Evolutionary conservation across 2,113 vertebrate species (phyloP), one percentile per base, ranked within the genome.

Genomic region (Chloebia gouldiae): DNA sequence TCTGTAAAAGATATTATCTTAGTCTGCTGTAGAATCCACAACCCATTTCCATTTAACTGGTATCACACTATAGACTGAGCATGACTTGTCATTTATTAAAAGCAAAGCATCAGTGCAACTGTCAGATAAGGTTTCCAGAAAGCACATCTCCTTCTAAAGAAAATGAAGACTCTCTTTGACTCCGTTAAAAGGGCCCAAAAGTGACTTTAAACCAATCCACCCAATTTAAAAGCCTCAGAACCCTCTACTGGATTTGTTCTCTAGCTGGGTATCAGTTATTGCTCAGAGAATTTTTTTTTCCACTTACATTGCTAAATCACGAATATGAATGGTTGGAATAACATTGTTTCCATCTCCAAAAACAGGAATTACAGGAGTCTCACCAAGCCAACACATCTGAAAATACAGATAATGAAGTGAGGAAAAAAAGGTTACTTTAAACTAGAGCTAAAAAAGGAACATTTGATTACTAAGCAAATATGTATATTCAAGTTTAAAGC

Each of bases 301-400:
- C 47, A 93, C 98, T 95, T 81, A 99, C 99, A 96, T 97, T 57
- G 99, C 99, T 75, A 99, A 98, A 85, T 99, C 99, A 51, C 73
- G 94, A 92, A 99, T 75, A 72, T 99, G 99, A 97, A 99, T 99
- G 6, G 97, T 97, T 45, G 99, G 99, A 81, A 99, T 51, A 23
- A 98, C 39, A 93, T 99, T 99, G 14, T 66, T 94, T 76, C 99
- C 99, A 1, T 98, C 97, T 94, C 98, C 99, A 97, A 98, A 99
- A 54, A 99, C 95, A 13, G 99, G 98, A 73, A 99, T 90, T 33
- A 89, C 88, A 12, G 95, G 75, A 31, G 95, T 91, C 30, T 98
- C 97, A 33, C 99, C 98, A 92, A 98, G 87, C 99, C 99, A 99
- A 10, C 98, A 98, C 22, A 97, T 73, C 98, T 98, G 39, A 63